Evolutionary conservation across 2,888 invertebrate species (phyloP).

Genomic region (Antheraea assamensis): DNA sequence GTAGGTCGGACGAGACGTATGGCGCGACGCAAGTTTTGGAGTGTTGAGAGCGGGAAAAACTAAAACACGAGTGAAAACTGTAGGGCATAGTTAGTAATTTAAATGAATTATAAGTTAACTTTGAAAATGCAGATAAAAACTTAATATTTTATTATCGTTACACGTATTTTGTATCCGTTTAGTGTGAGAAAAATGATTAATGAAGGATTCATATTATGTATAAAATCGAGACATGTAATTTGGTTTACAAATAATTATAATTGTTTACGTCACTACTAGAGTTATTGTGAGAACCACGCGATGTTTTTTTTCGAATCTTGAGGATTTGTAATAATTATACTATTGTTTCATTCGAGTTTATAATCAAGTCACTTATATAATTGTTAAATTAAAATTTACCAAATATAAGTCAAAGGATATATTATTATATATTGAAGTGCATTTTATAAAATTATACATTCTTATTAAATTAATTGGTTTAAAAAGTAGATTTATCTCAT

Average conservation of each 20-base stretch:
- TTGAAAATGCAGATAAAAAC: background rate
- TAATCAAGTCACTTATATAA: background rate
- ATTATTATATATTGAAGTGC: background rate
- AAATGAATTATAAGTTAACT: background rate
- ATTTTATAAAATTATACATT: background rate
- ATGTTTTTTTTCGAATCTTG: background rate
- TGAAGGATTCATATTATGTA: background rate
- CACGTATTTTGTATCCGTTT: background rate
- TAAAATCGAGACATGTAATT: slow-evolving; percentile 15
- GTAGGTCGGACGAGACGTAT: no score
- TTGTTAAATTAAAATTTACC: no score
- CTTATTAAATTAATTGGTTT: no score
- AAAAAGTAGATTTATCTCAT: no score
- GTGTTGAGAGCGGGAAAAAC: no score
- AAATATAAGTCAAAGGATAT: no score
- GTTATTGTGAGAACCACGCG: background rate
- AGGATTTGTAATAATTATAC: background rate
- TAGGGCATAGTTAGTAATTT: background rate
- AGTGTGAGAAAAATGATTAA: slow-evolving; percentile 7
- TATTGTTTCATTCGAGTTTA: background rate
- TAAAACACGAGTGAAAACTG: no score
- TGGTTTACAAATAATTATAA: slow-evolving; percentile 26
- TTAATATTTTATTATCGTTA: background rate
- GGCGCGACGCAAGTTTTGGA: no score
- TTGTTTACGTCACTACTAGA: slow-evolving; percentile 15